Evolutionary conservation across 1,140 invertebrate genomes (phyloP), one percentile per base, ranked within the genome.

Genomic region (Planococcus citri): DNA sequence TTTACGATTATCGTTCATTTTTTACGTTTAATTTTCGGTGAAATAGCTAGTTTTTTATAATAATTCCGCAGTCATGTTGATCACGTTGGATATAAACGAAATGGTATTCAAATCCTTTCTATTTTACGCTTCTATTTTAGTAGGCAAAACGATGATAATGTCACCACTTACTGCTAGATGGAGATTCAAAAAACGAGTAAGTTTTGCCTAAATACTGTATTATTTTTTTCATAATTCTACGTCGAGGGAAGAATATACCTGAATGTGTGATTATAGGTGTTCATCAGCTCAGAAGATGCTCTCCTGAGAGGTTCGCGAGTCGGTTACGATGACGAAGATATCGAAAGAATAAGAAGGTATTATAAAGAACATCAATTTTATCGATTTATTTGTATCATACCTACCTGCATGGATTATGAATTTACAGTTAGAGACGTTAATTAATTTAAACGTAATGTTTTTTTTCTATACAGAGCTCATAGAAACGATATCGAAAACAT

Each of bases 401-500:
- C 12, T 3, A 33, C 3, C 29, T 33, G 12, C n/a, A n/a, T n/a
- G n/a, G n/a, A n/a, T n/a, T n/a, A n/a, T n/a, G n/a, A n/a, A n/a
- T n/a, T n/a, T 41, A 10, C 9, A 41, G 9, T 41, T n/a, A 41
- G 9, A 41, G 9, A 41, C n/a, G n/a, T 58, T 58, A 17, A 58
- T 20, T 58, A 20, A 24, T 68, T 71, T 20, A 71, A 20, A n/a
- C n/a, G n/a, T n/a, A n/a, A n/a, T n/a, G n/a, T n/a, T 25, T 41
- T 64, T 60, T 57, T 69, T 69, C 70, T 70, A 78, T 77, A 1
- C 73, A 86, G 86, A 73, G 84, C 85, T 17, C 87, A 89, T 74
- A 76, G 81, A 68, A 89, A 88, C 74, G 87, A 89, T 74, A 72
- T 89, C 68, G 87, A 89, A 76, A 89, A 88, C 73, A 81, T 88